Conservation (phyloP, 2,888 invertebrate species). For the Endomychus coccineus region DNA sequence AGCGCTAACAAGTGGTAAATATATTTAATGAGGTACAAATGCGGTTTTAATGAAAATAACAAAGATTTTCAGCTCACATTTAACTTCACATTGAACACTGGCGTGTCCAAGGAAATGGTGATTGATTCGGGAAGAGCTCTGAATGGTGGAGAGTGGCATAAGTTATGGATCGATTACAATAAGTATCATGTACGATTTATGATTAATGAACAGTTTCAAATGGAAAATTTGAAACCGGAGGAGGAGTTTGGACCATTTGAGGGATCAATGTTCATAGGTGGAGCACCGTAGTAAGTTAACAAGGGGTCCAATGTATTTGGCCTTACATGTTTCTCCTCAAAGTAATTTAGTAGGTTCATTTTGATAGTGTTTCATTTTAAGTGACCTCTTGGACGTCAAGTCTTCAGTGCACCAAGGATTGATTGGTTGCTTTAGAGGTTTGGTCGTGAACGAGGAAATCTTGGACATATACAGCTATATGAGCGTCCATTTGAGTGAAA, state of each 20-base stretch:
- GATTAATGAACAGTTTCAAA: conserved; percentile 83
- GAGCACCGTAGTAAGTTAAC: conserved; percentile 75
- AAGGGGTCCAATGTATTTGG: no score
- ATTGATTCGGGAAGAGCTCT: conserved; percentile 75
- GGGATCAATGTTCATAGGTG: conserved; percentile 90
- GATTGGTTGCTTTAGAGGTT: conserved; percentile 88
- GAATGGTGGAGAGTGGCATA: conserved; percentile 93
- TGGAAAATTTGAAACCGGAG: conserved; percentile 76
- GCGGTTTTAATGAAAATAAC: conserved; percentile 10
- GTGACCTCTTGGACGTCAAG: conserved; percentile 68
- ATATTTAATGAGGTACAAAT: conserved; percentile 7
- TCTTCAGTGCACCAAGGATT: conserved; percentile 80
- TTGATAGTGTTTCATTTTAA: conserved; percentile 35
- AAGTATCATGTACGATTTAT: conserved; percentile 88
- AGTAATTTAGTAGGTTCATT: conserved; percentile 1
- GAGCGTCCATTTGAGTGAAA: conserved; percentile 85
- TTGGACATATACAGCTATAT: conserved; percentile 87
- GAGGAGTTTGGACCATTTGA: conserved; percentile 90
- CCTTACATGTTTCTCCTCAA: conserved; percentile 7
- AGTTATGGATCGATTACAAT: conserved; percentile 92
- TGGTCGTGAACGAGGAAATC: conserved; percentile 86
- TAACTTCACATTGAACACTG: conserved; percentile 82
- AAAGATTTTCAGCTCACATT: conserved; percentile 78
- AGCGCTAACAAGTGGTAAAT: conserved; percentile 70
- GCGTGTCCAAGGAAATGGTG: conserved; percentile 70